phyloP scores from a whole-genome alignment of 1,140 invertebrate genomes.

The Drosophila pseudoobscura region DNA sequence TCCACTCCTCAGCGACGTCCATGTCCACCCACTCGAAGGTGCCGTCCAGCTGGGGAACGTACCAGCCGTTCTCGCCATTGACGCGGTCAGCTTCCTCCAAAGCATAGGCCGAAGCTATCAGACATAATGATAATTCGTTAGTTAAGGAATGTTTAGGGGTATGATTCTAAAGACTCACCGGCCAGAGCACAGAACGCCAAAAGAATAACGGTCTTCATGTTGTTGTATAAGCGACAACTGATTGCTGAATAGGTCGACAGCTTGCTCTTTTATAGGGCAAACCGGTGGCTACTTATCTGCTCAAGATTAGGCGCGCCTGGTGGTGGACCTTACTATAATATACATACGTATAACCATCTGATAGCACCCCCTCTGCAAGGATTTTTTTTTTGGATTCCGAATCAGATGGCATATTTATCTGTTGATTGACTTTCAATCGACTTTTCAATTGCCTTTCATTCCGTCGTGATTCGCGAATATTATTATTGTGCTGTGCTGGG shows the following conservation, averaged over 20 bases:
- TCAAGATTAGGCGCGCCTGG: not conserved
- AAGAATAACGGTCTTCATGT: constrained; percentile 57
- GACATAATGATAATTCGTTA: not conserved
- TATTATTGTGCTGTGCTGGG: not conserved
- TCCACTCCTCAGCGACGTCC: constrained; percentile 61
- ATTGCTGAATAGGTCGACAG: not conserved
- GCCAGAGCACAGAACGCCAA: constrained; percentile 52
- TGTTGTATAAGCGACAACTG: constrained; percentile 26
- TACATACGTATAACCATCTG: constrained; percentile 25
- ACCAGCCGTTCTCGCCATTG: constrained; percentile 78
- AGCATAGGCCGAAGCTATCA: constrained; percentile 51
- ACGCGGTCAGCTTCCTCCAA: constrained; percentile 62
- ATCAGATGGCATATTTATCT: constrained; percentile 8
- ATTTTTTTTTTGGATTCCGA: too few species aligned
- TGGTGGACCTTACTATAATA: not conserved
- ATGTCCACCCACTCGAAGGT: constrained; percentile 68
- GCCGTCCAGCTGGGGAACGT: constrained; percentile 68
- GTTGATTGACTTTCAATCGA: constrained; percentile 19
- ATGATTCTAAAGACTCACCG: constrained; percentile 33
- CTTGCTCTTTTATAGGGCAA: constrained; percentile 43
- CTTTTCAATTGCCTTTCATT: constrained; percentile 14
- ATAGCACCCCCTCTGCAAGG: constrained; percentile 6
- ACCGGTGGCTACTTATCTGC: constrained; percentile 10
- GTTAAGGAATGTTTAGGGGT: not conserved
- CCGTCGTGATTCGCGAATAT: constrained; percentile 1